Percentiles rank a stretch among this genome's conserved stretches.
Conservation (phyloP, 2,113 vertebrate species). For the Planiliza haematocheilus region DNA sequence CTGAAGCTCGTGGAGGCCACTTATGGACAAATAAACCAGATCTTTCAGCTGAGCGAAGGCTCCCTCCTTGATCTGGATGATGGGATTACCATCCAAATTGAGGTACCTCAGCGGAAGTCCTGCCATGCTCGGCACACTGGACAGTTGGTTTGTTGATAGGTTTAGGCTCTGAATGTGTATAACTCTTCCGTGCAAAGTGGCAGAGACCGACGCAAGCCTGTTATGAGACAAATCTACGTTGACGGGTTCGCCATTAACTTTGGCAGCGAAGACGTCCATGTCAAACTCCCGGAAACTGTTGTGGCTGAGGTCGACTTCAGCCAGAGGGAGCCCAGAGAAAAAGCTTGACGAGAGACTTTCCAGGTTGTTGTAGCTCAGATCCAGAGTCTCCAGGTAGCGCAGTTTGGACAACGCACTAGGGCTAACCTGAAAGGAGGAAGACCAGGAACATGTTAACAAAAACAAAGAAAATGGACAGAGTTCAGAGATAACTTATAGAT, state of each 20-base stretch:
- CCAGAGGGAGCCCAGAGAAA: slow-evolving; percentile 89
- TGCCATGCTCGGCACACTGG: slow-evolving; percentile 81
- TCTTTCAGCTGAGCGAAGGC: slow-evolving; percentile 86
- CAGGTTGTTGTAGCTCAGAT: slow-evolving; percentile 93
- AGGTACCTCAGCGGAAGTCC: slow-evolving; percentile 90
- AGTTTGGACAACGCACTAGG: slow-evolving; percentile 90
- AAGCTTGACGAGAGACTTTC: slow-evolving; percentile 83
- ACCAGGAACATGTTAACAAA: slow-evolving; percentile 2
- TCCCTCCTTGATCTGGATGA: slow-evolving; percentile 80
- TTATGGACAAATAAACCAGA: slow-evolving; percentile 90
- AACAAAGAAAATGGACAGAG: neutral
- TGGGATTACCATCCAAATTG: slow-evolving; percentile 90
- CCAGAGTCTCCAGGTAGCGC: slow-evolving; percentile 93
- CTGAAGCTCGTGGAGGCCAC: slow-evolving; percentile 80
- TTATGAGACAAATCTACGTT: slow-evolving; percentile 93
- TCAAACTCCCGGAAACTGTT: slow-evolving; percentile 88
- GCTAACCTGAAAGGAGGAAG: slow-evolving; percentile 63
- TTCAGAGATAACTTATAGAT: no score
- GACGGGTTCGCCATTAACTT: slow-evolving; percentile 86
- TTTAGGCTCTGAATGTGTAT: slow-evolving; percentile 90
- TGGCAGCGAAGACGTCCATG: slow-evolving; percentile 85
- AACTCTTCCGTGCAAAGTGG: slow-evolving; percentile 24
- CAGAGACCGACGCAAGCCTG: slow-evolving; percentile 77
- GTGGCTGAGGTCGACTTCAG: slow-evolving; percentile 92
- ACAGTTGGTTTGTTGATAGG: slow-evolving; percentile 88